A percentile compares a stretch with the other conserved stretches of the same genome.
These are phyloP conservation scores for Menidia beryllina DNA, from an alignment of 2,113 vertebrate species.

Conservation along the genomic window DNA sequence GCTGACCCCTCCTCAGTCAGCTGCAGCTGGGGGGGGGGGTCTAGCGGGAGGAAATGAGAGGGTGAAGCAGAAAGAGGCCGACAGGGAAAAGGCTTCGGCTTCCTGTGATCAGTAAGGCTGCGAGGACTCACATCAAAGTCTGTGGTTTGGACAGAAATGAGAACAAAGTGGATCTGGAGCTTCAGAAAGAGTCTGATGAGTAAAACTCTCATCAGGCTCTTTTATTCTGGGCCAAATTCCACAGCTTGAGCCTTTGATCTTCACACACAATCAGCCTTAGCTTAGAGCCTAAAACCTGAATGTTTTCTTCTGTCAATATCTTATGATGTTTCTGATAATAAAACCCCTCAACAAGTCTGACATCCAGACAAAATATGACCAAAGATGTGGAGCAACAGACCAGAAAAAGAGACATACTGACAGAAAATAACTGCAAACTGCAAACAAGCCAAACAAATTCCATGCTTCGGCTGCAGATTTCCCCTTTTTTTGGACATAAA, in stretches of 20 bases:
- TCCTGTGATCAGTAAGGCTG: conserved; percentile 39
- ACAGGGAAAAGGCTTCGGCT: background rate
- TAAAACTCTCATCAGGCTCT: conserved; percentile 2
- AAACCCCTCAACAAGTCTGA: no score
- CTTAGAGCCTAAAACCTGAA: no score
- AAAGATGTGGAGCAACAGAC: no score
- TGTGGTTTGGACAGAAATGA: conserved; percentile 36
- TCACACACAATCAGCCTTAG: no score
- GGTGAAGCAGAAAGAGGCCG: conserved; percentile 16
- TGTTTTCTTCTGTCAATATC: background rate
- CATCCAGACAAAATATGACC: no score
- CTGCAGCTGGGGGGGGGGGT: conserved; percentile 10
- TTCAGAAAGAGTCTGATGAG: conserved; percentile 14
- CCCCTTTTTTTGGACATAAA: no score
- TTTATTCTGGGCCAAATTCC: conserved; percentile 14
- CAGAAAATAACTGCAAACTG: no score
- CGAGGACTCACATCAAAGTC: conserved; percentile 42
- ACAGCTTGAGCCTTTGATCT: background rate
- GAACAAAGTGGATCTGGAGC: conserved; percentile 32
- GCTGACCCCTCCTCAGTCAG: conserved; percentile 19
- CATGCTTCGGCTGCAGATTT: no score
- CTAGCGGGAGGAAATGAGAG: conserved; percentile 43
- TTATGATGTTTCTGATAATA: no score
- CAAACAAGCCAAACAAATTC: no score
- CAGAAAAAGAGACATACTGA: no score